Evolutionary conservation across 2,113 vertebrate species (phyloP), one percentile per base, ranked within the genome.

Genomic region (Ahaetulla prasina): DNA sequence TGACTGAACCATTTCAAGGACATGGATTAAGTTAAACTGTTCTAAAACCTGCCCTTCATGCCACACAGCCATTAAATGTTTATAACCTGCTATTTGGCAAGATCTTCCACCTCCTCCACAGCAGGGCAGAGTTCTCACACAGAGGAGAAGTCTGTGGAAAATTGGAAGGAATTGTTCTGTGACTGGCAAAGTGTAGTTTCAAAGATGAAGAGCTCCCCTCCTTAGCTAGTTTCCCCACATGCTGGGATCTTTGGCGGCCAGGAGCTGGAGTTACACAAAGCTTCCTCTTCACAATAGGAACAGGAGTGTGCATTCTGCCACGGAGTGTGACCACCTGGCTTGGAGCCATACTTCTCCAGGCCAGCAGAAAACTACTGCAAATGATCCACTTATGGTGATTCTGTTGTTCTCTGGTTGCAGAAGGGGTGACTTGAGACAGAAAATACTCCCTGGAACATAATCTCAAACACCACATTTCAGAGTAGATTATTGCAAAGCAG

Each of bases 301-400:
- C 55, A 47, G 89, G 92, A 89, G 92, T 27, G n/a, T 39, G 54
- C 74, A 60, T 93, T 35, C 89, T 74, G 57, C 89, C 57, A 23
- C 18, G 89, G 89, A 93, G 85, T 85, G 92, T 90, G 89, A 49
- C 49, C 90, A 93, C 85, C 92, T 93, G 92, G 92, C 92, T 55
- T 52, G 3, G 85, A 93, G 92, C 89, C 89, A 93, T 93, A 50
- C 85, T 90, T 25, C 52, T 68, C 90, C 12, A 14, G 14, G 86
- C 89, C 52, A 1, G 3, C 50, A 90, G 1, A 90, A 2, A 84
- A 30, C 53, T 14, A 57, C 92, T 89, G 89, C 87, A 94, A 88
- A 18, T 4, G 52, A 88, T 27, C 16, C 43, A 12, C 18, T 85
- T 23, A 39, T 12, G 74, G 74, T 63, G 54, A 22, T 35, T 45